phyloP scores from a whole-genome alignment of 2,888 invertebrate genomes.

The Cepaea hortensis region DNA sequence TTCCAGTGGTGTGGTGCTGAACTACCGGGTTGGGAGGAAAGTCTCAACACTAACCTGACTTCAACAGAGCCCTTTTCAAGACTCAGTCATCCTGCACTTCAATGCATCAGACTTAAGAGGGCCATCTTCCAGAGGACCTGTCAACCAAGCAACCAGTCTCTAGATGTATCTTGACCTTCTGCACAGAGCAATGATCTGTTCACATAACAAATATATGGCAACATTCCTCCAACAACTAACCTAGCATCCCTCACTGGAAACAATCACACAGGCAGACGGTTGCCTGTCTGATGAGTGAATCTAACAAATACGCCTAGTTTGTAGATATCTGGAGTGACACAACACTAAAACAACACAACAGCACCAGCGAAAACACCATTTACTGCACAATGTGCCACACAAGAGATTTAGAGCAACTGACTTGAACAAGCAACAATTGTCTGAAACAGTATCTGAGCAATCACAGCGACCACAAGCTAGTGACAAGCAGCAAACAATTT shows the following conservation, averaged over 20 bases:
- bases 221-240: too few species aligned
- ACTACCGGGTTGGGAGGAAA: too few species aligned
- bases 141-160: too few species aligned
- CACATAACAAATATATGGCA: too few species aligned
- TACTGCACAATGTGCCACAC: not conserved
- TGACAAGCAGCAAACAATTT: not conserved
- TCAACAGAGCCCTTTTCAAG: too few species aligned
- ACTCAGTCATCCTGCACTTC: too few species aligned
- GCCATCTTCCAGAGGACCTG: too few species aligned
- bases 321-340: not conserved
- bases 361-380: conserved; percentile 15
- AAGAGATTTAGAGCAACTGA: not conserved
- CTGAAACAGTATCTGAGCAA: conserved; percentile 10
- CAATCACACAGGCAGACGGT: not conserved
- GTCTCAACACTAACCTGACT: too few species aligned
- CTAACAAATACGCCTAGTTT: not conserved
- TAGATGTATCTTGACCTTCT: too few species aligned
- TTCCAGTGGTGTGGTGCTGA: too few species aligned
- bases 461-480: not conserved
- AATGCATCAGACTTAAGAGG: too few species aligned
- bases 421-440: not conserved
- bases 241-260: not conserved
- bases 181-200: too few species aligned
- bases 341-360: conserved; percentile 33
- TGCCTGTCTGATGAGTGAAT: not conserved